Conservation (phyloP, 1,140 invertebrate genomes). For the Eupristina koningsbergeri region DNA sequence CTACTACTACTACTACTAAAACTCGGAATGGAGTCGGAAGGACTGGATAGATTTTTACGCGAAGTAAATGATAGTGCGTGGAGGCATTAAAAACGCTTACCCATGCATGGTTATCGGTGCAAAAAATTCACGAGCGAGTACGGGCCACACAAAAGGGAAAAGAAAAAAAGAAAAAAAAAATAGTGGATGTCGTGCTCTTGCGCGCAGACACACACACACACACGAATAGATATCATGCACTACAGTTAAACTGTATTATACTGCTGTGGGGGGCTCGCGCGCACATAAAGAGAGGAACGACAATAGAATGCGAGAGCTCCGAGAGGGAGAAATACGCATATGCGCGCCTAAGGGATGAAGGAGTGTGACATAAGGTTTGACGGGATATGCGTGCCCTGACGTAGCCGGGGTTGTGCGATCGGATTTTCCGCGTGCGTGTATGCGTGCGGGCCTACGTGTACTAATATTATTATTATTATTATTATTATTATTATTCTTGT, state of each 20-base stretch:
- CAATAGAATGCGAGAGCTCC: constrained; percentile 13
- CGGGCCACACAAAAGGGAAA: neutral
- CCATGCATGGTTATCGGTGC: neutral
- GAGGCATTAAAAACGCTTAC: neutral
- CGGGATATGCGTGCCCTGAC: neutral
- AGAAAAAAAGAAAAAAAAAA: no score
- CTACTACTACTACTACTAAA: no score
- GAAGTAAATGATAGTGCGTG: no score
- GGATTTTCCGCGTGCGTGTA: neutral
- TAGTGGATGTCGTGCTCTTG: neutral
- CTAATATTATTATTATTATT: neutral
- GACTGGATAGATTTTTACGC: no score
- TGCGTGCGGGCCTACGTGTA: neutral
- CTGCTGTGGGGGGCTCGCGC: neutral
- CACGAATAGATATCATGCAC: neutral
- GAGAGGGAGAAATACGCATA: constrained; percentile 15
- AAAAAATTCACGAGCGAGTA: neutral
- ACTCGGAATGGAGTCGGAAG: no score
- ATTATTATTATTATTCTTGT: no score
- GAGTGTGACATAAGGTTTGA: constrained; percentile 45
- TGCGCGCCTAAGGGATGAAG: neutral
- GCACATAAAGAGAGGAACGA: neutral
- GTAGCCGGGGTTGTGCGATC: neutral
- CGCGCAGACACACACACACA: neutral
- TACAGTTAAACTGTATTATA: neutral